Base-by-base conservation (phyloP, 2,888 invertebrate genomes). In the Meiosimyza decipiens region DNA sequence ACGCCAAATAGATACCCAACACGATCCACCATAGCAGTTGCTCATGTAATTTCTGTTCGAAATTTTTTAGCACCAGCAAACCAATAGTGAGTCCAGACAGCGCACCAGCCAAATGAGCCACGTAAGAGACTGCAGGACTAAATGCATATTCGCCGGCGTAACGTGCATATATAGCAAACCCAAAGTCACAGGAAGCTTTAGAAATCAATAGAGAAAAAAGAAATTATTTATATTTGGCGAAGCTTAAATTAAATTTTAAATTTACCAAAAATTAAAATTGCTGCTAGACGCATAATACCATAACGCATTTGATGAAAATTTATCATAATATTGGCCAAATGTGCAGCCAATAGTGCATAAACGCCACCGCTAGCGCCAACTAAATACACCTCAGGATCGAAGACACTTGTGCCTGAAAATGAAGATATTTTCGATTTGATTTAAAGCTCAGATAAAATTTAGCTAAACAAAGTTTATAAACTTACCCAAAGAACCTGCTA, bases 351-450 rank as follows among this genome's bases (percentile, higher is more conserved):
- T 68, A 99, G 90, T 33, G 98, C 98, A 88, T 99, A 99, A 70
- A 98, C 98, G 7, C 99, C 99, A 54, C 98, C 98, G 71, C 98
- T 98, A 15, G 98, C 98, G 71, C 99, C 99, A 70, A 97, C 97
- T 77, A 99, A 91, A 87, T 93, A 97, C 73, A 96, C 97, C 87
- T 95, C 94, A 70, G 95, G 95, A 89, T 97, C 97, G 85, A 97
- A 94, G 76, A 98, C 95, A 76, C 96, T 96, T 70, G 97, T 96
- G 75, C 95, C 95, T 82, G 78, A 71, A 75, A 76, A 59, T 51
- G 57, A 50, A 33, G 18, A 16, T 18, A 62, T 54, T 12, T 13
- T 12, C 16, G 49, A 15, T 15, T 6, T 13, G 6, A 22, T 18
- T 28, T 4, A 11, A 16, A 50, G 51, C 50, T 22, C 9, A 22